phyloP scores from a whole-genome alignment of 2,797 vertebrate species.

The Lagorchestes hirsutus region DNA sequence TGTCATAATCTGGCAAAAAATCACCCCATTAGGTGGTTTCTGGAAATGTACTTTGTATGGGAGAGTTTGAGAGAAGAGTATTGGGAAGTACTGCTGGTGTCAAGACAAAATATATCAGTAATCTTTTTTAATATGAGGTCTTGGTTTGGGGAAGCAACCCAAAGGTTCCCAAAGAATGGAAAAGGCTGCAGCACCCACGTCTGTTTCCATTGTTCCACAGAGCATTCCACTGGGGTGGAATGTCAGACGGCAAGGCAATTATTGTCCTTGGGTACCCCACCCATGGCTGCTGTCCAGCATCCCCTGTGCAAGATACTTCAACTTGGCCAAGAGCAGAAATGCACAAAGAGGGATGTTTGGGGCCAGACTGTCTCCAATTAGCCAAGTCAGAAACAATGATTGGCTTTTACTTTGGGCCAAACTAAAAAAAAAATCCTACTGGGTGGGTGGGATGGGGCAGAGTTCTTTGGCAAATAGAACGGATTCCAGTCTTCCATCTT shows the following conservation, averaged over 20 bases:
- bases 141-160: conserved; percentile 65
- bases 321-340: conserved; percentile 69
- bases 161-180: conserved; percentile 67
- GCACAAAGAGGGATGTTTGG: conserved; percentile 80
- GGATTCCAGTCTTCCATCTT: conserved; percentile 45
- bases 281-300: conserved; percentile 25
- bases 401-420: conserved; percentile 72
- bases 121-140: conserved; percentile 46
- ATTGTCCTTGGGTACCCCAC: conserved; percentile 68
- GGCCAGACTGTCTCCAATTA: conserved; percentile 84
- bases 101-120: not conserved
- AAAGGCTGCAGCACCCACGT: not conserved
- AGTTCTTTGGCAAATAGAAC: not conserved
- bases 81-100: not conserved
- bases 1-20: not conserved
- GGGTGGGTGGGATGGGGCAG: conserved; percentile 62
- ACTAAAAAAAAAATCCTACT: conserved; percentile 49
- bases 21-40: not conserved
- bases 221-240: conserved; percentile 68
- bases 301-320: conserved; percentile 70
- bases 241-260: conserved; percentile 69
- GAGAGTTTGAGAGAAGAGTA: not conserved
- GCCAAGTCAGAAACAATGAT: conserved; percentile 76
- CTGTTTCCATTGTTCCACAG: conserved; percentile 63
- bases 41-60: not conserved